Conservation (phyloP, 2,797 vertebrate genomes). For the Thaleichthys pacificus region DNA sequence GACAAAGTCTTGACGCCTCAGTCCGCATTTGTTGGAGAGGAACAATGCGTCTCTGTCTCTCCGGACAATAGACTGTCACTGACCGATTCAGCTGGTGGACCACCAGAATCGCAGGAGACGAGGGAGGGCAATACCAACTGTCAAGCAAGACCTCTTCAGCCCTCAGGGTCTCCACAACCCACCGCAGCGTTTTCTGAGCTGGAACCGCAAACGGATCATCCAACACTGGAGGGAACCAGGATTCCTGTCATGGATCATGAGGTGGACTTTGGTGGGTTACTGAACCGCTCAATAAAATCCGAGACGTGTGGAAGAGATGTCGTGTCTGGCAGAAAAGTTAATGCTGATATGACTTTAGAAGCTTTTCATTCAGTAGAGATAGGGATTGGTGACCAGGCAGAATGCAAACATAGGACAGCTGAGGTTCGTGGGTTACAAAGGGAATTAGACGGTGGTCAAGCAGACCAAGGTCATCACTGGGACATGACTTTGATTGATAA, state of each 20-base stretch:
- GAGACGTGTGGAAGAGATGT: conserved; percentile 42
- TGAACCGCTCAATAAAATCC: conserved; percentile 20
- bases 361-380: conserved; percentile 5
- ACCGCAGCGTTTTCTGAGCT: conserved; percentile 44
- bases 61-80: conserved; percentile 65
- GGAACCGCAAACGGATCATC: conserved; percentile 50
- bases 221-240: conserved; percentile 44
- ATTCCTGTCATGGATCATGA: conserved; percentile 20
- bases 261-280: conserved; percentile 12
- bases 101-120: conserved; percentile 66
- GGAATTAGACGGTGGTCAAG: neutral
- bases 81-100: conserved; percentile 57
- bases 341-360: conserved; percentile 27
- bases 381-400: conserved; percentile 29
- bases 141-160: conserved; percentile 60
- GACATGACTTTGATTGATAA: conserved; percentile 33
- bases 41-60: conserved; percentile 69
- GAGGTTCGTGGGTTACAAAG: conserved; percentile 15
- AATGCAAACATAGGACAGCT: conserved; percentile 33
- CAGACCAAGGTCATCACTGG: conserved; percentile 29
- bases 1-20: conserved; percentile 54
- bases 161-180: conserved; percentile 46
- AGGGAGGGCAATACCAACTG: conserved; percentile 64
- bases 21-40: conserved; percentile 49
- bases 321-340: conserved; percentile 25